phyloP scores from a whole-genome alignment of 2,797 vertebrate species.

The Steatocranus sp. region DNA sequence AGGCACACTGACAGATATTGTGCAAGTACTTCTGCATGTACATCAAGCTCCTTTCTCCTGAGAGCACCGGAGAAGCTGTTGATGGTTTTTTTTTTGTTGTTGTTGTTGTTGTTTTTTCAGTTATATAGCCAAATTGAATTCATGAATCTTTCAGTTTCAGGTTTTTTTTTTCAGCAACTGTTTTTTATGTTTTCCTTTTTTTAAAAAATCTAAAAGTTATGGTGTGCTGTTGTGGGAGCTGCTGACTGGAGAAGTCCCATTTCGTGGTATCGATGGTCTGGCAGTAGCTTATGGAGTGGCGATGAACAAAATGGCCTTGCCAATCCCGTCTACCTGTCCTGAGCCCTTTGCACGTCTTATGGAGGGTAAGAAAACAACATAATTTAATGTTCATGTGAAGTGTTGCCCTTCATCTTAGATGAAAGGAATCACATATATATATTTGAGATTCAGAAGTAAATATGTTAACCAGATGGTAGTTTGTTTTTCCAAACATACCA shows the following conservation, averaged over 20 bases:
- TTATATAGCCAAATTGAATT: not conserved
- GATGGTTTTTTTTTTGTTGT: accelerated
- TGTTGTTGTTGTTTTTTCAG: not conserved
- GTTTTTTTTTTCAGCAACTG: not conserved
- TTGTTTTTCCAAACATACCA: not conserved
- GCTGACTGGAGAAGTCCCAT: conserved; percentile 93
- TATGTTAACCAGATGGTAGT: not conserved
- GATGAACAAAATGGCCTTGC: conserved; percentile 97
- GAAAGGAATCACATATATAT: not conserved
- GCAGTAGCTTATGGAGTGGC: conserved; percentile 95
- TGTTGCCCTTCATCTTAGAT: not conserved
- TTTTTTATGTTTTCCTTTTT: not conserved
- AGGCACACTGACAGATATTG: not conserved
- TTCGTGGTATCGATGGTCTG: conserved; percentile 92
- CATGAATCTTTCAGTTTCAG: accelerated
- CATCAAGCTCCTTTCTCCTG: not conserved
- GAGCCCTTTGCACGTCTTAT: conserved; percentile 95
- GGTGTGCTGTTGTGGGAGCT: conserved; percentile 96
- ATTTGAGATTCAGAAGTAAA: not conserved
- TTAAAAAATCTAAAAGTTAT: conserved; percentile 71
- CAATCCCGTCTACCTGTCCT: conserved; percentile 92
- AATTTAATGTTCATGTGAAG: not conserved
- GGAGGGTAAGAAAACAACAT: conserved; percentile 81
- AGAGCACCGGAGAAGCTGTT: not conserved
- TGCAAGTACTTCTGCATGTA: not conserved